Evolutionary conservation across 2,797 vertebrate genomes (phyloP), one percentile per base, ranked within the genome.

Genomic region (Micropoecilia bifurca): DNA sequence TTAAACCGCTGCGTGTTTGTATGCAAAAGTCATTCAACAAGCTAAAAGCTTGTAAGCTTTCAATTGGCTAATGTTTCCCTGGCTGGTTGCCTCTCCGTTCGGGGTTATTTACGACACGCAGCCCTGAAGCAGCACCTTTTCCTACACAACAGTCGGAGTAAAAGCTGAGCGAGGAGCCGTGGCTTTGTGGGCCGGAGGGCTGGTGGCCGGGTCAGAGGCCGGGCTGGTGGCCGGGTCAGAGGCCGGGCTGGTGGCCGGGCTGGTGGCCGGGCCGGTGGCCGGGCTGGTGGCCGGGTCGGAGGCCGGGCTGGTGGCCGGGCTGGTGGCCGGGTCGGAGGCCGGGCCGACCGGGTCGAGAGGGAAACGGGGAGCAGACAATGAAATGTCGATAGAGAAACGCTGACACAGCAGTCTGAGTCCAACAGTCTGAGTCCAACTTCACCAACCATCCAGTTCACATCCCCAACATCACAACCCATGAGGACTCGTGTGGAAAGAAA

Each of bases 331-430:
- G 47, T 18, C n/a, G 5, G 85, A 80, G 85, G 86, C 74, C 77
- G 12, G 74, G 48, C 45, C 3, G 22, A 45, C 36, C 12, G 22
- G 59, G 47, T 2, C 28, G 53, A 73, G 73, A 72, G 73, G 47
- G 46, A 71, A 47, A 47, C 45, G 28, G 36, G 73, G 50, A 45
- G 55, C 18, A 69, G 74, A 89, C 85, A 89, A 81, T 87, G 84
- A 87, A 85, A 83, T 25, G 83, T 76, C 68, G 83, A 43, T 1
- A 82, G 89, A 81, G 83, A 92, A 87, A 75, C 86, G 93, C 93
- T 93, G 94, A 95, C 90, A 79, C 78, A 85, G 91, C 93, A 81
- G 83, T 83, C 87, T 88, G 48, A 47, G 68, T 85, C 82, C 80
- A 82, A 81, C 85, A 81, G 83, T 83, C 87, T 88, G 48, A 47